Percentiles rank a stretch among this genome's conserved stretches.
These are phyloP conservation scores for Tinea trinotella DNA, from an alignment of 2,888 invertebrate species.

Conservation along the genomic window DNA sequence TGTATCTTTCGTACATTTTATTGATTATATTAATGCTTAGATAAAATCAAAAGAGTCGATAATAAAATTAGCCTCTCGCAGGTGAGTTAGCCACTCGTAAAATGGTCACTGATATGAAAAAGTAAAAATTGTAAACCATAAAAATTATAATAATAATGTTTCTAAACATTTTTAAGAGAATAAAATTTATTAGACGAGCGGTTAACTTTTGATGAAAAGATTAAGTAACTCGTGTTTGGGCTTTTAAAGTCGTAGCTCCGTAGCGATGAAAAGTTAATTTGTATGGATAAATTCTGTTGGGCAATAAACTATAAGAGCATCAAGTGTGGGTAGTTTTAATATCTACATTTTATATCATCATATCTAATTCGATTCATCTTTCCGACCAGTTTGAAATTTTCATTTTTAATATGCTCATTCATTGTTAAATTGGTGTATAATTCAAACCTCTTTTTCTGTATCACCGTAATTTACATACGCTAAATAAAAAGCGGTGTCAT, in stretches of 20 bases:
- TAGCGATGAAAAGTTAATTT: neutral
- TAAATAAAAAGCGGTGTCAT: conserved; percentile 73
- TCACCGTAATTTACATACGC: conserved; percentile 69
- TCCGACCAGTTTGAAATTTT: conserved; percentile 15
- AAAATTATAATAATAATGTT: too few species aligned
- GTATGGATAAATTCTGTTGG: neutral
- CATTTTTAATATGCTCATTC: conserved; percentile 56
- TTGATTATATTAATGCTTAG: too few species aligned
- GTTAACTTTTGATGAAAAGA: too few species aligned
- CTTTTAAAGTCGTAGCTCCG: neutral
- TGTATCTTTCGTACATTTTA: too few species aligned
- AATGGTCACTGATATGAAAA: too few species aligned
- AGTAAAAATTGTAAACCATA: too few species aligned
- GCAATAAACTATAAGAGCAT: neutral
- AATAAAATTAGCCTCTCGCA: too few species aligned
- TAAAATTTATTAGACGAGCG: too few species aligned
- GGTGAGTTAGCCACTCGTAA: too few species aligned
- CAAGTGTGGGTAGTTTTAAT: neutral
- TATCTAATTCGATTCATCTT: conserved; percentile 17
- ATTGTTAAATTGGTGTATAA: conserved; percentile 60
- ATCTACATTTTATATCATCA: conserved; percentile 4
- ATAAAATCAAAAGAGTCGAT: too few species aligned
- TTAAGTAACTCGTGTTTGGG: too few species aligned
- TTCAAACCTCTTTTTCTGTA: conserved; percentile 68
- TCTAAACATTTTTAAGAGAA: too few species aligned